A percentile compares a stretch with the other conserved stretches of the same genome.
These are phyloP conservation scores for Thaleichthys pacificus DNA, from an alignment of 2,797 vertebrate genomes.

Conservation along the genomic window DNA sequence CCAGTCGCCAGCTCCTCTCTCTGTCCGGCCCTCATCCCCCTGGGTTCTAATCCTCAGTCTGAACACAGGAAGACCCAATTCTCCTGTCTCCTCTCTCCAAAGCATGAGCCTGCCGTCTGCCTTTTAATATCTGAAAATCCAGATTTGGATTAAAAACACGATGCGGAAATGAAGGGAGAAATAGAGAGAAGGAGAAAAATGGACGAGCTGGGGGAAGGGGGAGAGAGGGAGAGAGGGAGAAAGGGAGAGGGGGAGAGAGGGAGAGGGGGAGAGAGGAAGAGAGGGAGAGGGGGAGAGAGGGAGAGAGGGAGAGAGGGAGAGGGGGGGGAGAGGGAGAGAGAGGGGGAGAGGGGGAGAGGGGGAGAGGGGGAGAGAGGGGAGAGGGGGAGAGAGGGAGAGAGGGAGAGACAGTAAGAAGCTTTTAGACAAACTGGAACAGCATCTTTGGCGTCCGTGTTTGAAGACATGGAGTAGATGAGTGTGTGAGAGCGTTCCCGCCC, in stretches of 20 bases:
- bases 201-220: not conserved
- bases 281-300: not conserved
- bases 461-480: constrained; percentile 31
- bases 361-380: constrained; percentile 60
- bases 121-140: constrained; percentile 74
- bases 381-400: constrained; percentile 35
- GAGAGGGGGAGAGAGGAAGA: not conserved
- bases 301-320: too few relatives aligned
- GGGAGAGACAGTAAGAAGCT: not conserved
- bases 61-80: constrained; percentile 68
- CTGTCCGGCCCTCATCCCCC: constrained; percentile 53
- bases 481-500: constrained; percentile 3
- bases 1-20: constrained; percentile 24
- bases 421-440: constrained; percentile 32
- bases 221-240: not conserved
- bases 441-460: constrained; percentile 38
- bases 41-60: constrained; percentile 59
- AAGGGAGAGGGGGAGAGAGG: not conserved
- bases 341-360: constrained; percentile 14
- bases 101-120: constrained; percentile 52
- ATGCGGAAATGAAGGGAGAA: constrained; percentile 39
- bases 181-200: too few relatives aligned
- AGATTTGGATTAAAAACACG: constrained; percentile 71
- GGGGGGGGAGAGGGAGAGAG: not conserved
- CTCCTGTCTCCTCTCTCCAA: constrained; percentile 63